A percentile compares a stretch with the other conserved stretches of the same genome.
These are phyloP conservation scores for Eumaeus atala DNA, from an alignment of 1,140 invertebrate genomes.

Conservation along the genomic window DNA sequence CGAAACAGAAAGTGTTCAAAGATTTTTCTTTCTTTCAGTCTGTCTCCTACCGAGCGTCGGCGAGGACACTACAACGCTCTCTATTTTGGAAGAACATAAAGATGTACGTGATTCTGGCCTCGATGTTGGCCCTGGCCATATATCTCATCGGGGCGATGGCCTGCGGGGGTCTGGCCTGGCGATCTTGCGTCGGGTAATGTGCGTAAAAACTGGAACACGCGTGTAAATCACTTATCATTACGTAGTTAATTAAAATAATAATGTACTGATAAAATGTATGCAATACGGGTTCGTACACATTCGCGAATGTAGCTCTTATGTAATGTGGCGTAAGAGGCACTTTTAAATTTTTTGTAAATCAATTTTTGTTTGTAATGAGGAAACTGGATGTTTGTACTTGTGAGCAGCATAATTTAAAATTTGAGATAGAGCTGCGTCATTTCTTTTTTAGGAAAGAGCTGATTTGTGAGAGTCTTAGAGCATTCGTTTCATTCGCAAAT, in stretches of 20 bases:
- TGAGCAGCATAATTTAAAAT: too few relatives aligned
- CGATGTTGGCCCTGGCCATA: constrained; percentile 83
- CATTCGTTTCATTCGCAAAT: too few relatives aligned
- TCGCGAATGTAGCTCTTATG: too few relatives aligned
- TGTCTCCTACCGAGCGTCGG: constrained; percentile 89
- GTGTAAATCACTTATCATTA: constrained; percentile 1
- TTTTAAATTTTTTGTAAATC: too few relatives aligned
- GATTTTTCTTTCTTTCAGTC: constrained; percentile 79
- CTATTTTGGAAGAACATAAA: constrained; percentile 97
- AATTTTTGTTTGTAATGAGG: too few relatives aligned
- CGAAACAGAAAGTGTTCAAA: neutral
- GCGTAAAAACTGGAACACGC: neutral
- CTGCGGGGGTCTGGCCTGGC: constrained; percentile 89
- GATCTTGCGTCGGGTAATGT: constrained; percentile 76
- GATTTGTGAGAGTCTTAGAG: too few relatives aligned
- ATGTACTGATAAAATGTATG: too few relatives aligned
- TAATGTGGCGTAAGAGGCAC: too few relatives aligned
- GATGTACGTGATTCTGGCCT: constrained; percentile 86
- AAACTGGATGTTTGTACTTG: too few relatives aligned
- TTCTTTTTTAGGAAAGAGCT: too few relatives aligned
- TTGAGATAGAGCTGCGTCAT: too few relatives aligned
- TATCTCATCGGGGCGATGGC: constrained; percentile 91
- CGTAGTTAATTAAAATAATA: neutral
- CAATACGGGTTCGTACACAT: too few relatives aligned
- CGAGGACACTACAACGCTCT: constrained; percentile 87